phyloP scores from a whole-genome alignment of 2,113 vertebrate genomes.

The Geococcyx californianus region DNA sequence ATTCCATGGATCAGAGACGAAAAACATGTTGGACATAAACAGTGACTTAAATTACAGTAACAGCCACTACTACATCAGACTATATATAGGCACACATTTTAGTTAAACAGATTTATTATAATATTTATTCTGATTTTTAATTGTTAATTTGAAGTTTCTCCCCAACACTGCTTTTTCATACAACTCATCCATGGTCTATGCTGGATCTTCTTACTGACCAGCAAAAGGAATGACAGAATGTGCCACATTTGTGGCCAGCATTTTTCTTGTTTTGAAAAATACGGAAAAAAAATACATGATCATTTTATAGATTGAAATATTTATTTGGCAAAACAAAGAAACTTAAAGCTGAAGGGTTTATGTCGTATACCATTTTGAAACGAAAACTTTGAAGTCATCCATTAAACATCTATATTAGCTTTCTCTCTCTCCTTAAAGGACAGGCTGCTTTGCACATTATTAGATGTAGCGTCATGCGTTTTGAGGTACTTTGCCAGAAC shows the following conservation, averaged over 20 bases:
- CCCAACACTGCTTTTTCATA: not conserved
- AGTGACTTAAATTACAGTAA: not conserved
- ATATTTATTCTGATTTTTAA: not conserved
- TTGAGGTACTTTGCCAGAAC: not conserved
- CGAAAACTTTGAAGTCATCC: not conserved
- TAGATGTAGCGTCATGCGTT: not conserved
- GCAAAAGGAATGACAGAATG: not conserved
- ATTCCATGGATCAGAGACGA: not conserved
- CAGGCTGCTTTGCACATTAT: not conserved
- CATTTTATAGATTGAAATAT: not conserved
- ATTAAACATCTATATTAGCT: not conserved
- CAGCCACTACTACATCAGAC: not conserved
- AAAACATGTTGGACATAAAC: not conserved
- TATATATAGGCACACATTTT: not conserved
- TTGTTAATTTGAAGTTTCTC: not conserved
- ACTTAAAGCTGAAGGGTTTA: not conserved
- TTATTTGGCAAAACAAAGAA: not conserved
- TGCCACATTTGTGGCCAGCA: not conserved
- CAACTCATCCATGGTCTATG: fast-evolving
- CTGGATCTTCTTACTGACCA: not conserved
- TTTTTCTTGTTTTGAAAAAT: not conserved
- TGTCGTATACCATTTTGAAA: not conserved
- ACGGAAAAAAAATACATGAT: not conserved
- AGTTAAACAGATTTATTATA: not conserved
- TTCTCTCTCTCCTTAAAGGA: not conserved